phyloP scores from a whole-genome alignment of 1,140 invertebrate species.

The Psix sp. region DNA sequence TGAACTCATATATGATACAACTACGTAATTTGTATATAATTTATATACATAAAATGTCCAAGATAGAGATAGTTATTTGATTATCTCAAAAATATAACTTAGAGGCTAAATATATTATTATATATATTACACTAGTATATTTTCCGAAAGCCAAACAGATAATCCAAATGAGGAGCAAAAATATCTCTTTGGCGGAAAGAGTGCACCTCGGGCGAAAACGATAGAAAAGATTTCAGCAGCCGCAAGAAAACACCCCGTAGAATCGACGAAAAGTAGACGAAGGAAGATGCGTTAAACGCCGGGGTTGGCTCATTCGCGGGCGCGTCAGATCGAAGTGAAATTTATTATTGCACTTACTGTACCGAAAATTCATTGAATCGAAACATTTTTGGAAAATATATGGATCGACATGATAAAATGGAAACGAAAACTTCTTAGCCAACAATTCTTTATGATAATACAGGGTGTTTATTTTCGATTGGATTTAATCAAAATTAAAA shows the following conservation, averaged over 20 bases:
- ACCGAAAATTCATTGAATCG: background rate
- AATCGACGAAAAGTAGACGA: slow-evolving; percentile 8
- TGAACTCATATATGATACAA: too few species aligned
- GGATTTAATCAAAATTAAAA: too few species aligned
- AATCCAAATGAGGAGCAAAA: slow-evolving; percentile 36
- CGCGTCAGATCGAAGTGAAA: slow-evolving; percentile 20
- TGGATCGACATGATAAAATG: background rate
- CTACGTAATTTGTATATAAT: too few species aligned
- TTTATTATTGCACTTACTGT: slow-evolving; percentile 28
- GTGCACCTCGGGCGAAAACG: slow-evolving; percentile 23
- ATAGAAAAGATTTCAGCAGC: slow-evolving; percentile 43
- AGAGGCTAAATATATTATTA: too few species aligned
- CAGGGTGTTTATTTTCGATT: too few species aligned
- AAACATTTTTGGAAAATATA: background rate
- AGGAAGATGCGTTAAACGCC: slow-evolving; percentile 16
- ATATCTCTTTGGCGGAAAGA: slow-evolving; percentile 9
- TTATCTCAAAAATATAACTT: too few species aligned
- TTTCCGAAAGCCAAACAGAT: slow-evolving; percentile 26
- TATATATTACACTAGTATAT: too few species aligned
- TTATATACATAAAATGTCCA: too few species aligned
- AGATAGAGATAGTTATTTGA: too few species aligned
- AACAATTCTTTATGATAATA: too few species aligned
- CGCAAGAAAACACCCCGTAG: slow-evolving; percentile 39
- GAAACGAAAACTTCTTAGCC: background rate
- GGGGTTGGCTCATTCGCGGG: slow-evolving; percentile 25